Base-by-base conservation (phyloP, 2,797 vertebrate species). In the Rhabdophis nuchalis region DNA sequence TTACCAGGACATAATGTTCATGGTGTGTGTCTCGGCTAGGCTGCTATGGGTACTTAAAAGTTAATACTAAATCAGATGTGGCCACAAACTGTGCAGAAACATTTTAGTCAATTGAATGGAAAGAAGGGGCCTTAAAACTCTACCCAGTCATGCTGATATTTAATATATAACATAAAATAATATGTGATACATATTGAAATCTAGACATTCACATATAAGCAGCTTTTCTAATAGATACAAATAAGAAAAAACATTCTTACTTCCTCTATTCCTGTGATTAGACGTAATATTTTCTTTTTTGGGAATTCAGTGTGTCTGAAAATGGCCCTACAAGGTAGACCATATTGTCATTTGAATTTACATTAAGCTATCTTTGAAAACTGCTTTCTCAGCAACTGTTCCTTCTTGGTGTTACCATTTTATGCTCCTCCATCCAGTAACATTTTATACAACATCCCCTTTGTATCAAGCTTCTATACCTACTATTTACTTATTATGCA, bases 401-500 rank as follows among this genome's bases (percentile, higher is more conserved):
- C 16, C 12, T 23, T 50, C 6, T 56, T 87, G 20, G 1, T 41
- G 25, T 52, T 41, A 54, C 29, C 60, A 64, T 27, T 93, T 50
- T 50, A 53, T 25, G 54, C 92, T 58, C 92, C 58, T 25, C 25
- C 27, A 25, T 64, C 92, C 56, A 91, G 0, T 52, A 11, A 46
- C 56, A 86, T 85, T 93, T 90, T 92, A 86, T 2, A 3, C 12
- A 6, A 88, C 87, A 86, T 57, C 93, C 92, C 41, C 57, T 23
- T 85, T 87, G 46, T 32, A 1, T 87, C 91, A 91, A 93, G 90
- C 90, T 8, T 4, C 36, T 77, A 41, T 23, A 77, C 18, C 9
- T 20, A 82, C 20, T 82, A 77, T 77, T 72, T 36, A 72, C 14
- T 82, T 46, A 41, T 82, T 82, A 82, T 46, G 36, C 32, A 41